Evolutionary conservation across 2,888 invertebrate genomes (phyloP), one percentile per base, ranked within the genome.

Genomic region (Lymantria dispar): DNA sequence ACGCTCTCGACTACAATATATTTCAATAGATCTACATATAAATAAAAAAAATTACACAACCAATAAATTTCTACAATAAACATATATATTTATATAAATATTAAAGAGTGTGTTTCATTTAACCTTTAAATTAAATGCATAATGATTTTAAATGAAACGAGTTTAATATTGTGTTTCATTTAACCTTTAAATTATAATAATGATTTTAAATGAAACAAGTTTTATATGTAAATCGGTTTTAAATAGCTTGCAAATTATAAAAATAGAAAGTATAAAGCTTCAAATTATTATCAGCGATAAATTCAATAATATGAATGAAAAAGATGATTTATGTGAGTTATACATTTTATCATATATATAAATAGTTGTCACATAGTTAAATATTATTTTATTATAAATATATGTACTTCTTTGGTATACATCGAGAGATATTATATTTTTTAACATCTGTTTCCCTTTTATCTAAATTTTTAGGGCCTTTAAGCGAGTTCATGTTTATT

Each of bases 41-140:
- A 76, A 79, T 80, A 81, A 83, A 83, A 70, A 74, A 76, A 77
- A 67, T 56, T 75, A 81, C 82, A 85, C 83, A 86, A 86, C 83
- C 81, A 64, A 85, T 80, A 60, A 58, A 54, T 46, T 50, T 50
- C 58, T 62, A 58, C 54, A 49, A 51, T 54, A 61, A 41, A 64
- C 46, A 57, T 15, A 64, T 52, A 58, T 47, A 48, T 11, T 41
- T 47, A 51, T 49, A 43, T 54, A 49, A 54, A 48, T 46, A 12
- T 38, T n/a, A 38, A 42, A 45, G 9, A 33, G 3, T 33, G 33
- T 33, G 33, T 1, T 59, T 59, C 62, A 56, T 64, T 62, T 62
- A 50, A 43, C 30, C 47, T 33, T 50, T 41, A 38, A 56, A 51
- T 59, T 45, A 62, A 65, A 62, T 59, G n/a, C 38, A 12, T 31